Conservation (phyloP, 2,113 vertebrate genomes). For the Tricholaema leucomelas region DNA sequence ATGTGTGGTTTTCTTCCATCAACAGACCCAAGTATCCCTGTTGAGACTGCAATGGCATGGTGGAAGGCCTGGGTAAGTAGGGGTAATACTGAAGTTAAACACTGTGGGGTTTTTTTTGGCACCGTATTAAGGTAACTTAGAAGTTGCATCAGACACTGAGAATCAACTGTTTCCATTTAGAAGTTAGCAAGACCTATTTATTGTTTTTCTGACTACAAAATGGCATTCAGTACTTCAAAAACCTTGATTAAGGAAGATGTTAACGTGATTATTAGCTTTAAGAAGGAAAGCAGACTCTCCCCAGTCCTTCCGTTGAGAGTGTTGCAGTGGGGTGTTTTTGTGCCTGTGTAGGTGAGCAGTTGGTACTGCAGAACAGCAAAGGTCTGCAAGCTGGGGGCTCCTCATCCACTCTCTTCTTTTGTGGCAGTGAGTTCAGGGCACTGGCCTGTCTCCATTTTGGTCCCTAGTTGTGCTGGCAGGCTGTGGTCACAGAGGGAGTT, state of each 20-base stretch:
- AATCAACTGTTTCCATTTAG: background rate
- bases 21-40: background rate
- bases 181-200: background rate
- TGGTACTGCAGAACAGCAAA: background rate
- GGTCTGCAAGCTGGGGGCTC: background rate
- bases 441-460: background rate
- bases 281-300: background rate
- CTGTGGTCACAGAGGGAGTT: background rate
- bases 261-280: background rate
- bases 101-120: background rate
- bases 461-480: background rate
- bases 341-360: background rate
- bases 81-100: background rate
- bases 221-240: background rate
- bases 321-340: background rate
- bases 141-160: background rate
- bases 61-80: conserved; percentile 69
- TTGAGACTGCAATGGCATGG: conserved; percentile 45
- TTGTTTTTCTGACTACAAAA: background rate
- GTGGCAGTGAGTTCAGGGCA: background rate
- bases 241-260: background rate
- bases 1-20: background rate
- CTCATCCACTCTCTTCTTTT: background rate
- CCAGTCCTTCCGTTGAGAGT: background rate
- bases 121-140: background rate